Evolutionary conservation across 2,888 invertebrate species (phyloP), one percentile per base, ranked within the genome.

Genomic region (Aphodius sticticus): DNA sequence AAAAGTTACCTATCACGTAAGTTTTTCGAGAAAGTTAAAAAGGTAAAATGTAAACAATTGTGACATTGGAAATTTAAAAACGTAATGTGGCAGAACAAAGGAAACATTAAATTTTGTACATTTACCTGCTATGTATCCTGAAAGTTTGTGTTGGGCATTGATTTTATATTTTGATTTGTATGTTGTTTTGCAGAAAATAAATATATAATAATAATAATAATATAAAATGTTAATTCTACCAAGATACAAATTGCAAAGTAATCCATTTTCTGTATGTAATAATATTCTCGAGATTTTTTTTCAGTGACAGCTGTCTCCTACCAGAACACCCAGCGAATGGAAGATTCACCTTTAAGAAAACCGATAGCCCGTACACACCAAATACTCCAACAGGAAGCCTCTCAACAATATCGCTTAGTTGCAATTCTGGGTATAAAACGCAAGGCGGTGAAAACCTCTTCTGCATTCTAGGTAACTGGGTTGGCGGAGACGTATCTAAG

Each of bases 1-100:
- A n/a, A n/a, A n/a, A n/a, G n/a, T n/a, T n/a, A n/a, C n/a, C n/a
- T n/a, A n/a, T n/a, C n/a, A n/a, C n/a, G n/a, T n/a, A n/a, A n/a
- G n/a, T n/a, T n/a, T n/a, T n/a, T n/a, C n/a, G n/a, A n/a, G n/a
- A n/a, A n/a, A n/a, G n/a, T n/a, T n/a, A n/a, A n/a, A n/a, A n/a
- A n/a, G n/a, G n/a, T n/a, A n/a, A n/a, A n/a, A n/a, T n/a, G n/a
- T n/a, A n/a, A n/a, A n/a, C n/a, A n/a, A n/a, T n/a, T n/a, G n/a
- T n/a, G n/a, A n/a, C n/a, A n/a, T n/a, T n/a, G n/a, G n/a, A n/a
- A n/a, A n/a, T n/a, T n/a, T n/a, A n/a, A n/a, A n/a, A n/a, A n/a
- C n/a, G n/a, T n/a, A n/a, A n/a, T n/a, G n/a, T 26, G 26, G 26
- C 3, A 3, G 26, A 70, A 82, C 69, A 16, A 76, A 70, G 80